Base-by-base conservation (phyloP, 2,888 invertebrate genomes). In the Drosophila lutescens region DNA sequence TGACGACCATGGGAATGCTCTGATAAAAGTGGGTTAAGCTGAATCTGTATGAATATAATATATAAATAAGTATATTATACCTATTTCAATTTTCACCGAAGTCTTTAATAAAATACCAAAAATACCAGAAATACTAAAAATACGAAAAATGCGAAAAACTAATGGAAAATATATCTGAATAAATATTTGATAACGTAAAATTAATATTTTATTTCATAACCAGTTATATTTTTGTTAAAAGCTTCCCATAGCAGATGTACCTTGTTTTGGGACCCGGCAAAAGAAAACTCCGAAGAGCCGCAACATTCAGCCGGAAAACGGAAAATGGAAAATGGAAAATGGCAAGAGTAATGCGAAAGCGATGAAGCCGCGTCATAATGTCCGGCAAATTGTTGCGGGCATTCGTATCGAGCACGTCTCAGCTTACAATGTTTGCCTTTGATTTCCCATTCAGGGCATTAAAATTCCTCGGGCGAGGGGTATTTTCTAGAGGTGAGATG, bases 261-360 rank as follows among this genome's bases (percentile, higher is more conserved):
- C 56, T 1, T 9, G 12, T 9, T 26, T 0, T 0, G 0, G 12
- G 7, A 32, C 2, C 2, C 38, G n/a, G 46, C 32, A 34, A 59
- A 32, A 23, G 54, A 26, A 53, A 54, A 44, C 41, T 30, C 34
- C 56, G 32, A 51, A 55, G 44, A 32, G 32, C 32, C 59, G 55
- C 59, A 55, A 56, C 41, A 43, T 59, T 59, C 41, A 62, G 46
- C 60, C 46, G 61, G 61, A 59, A 62, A 62, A 62, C 46, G 61
- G 61, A 59, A 62, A 62, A 62, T 59, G 62, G 61, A 59, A 62
- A 62, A 59, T 62, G 62, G 61, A 47, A 60, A 62, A 60, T 10
- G 60, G 62, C 15, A 60, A 62, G 34, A 62, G 73, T 70, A 69
- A 81, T 81, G 79, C 38, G 73, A 76, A 81, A 59, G 73, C 79